Base-by-base conservation (phyloP, 2,888 invertebrate genomes). In the Adelognathus sp. region DNA sequence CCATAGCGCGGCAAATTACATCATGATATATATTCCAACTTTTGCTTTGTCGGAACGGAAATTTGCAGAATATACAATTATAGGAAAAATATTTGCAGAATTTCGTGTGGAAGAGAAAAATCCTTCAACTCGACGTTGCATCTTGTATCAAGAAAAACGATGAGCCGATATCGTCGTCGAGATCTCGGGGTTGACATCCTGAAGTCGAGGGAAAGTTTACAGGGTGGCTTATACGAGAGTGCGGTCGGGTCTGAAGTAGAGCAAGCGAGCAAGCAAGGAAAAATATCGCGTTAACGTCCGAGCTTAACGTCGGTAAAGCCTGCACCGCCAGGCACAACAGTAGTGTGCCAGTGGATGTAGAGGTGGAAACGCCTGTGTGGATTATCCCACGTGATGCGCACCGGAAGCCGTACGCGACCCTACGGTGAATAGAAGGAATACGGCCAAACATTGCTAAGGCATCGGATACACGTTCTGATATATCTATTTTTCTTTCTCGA, bases 251-350 rank as follows among this genome's bases (percentile, higher is more conserved):
- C 9, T 21, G 31, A 6, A 31, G 39, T n/a, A n/a, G 46, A 11
- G 14, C n/a, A 18, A 24, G 36, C 27, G 52, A 52, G 21, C 9
- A 2, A 56, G 61, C 29, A 24, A 44, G 56, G 61, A 56, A 63
- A 71, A 63, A 71, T 67, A 71, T 79, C 75, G 72, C 79, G 71
- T 79, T 76, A 79, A 79, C 67, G 75, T 71, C 72, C 61, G 52
- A 76, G 76, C 79, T 79, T 72, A 79, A 72, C 76, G 75, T 61
- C 56, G 67, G 64, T 67, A 76, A 69, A 79, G 76, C 76, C n/a
- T n/a, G n/a, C 76, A 72, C 63, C 67, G 36, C 54, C 56, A 72
- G 64, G 66, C 24, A 24, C 41, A 44, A 50, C 18, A 16, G 50
- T 9, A 29, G 54, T 58, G 46, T 54, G 24, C 21, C 11, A 5